Evolutionary conservation across 1,140 invertebrate species (phyloP).

Genomic region (Chrysopa pallens): DNA sequence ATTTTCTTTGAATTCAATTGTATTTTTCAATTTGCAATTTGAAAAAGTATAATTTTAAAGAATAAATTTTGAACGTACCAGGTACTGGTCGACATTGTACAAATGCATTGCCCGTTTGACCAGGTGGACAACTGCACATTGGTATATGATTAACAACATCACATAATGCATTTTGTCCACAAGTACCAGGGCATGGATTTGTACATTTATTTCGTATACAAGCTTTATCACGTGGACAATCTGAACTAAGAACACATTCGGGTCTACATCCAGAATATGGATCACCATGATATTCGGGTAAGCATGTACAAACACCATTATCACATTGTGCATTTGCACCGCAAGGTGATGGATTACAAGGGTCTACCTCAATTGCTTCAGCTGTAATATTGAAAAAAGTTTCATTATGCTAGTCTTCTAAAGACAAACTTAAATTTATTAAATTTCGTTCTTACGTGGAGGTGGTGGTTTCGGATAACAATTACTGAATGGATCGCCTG

Average conservation of each 20-base stretch:
- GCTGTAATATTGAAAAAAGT: conserved; percentile 10
- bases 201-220: conserved; percentile 48
- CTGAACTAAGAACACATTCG: conserved; percentile 44
- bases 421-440: neutral
- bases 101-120: conserved; percentile 41
- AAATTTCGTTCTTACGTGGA: conserved; percentile 16
- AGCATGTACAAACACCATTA: conserved; percentile 39
- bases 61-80: conserved; percentile 23
- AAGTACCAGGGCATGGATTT: conserved; percentile 47
- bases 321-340: conserved; percentile 38
- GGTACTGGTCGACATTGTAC: conserved; percentile 30
- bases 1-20: too few relatives aligned
- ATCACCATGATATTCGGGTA: conserved; percentile 45
- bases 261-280: conserved; percentile 44
- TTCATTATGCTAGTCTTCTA: neutral
- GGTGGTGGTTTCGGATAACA: conserved; percentile 27
- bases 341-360: conserved; percentile 45
- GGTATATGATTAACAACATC: conserved; percentile 47
- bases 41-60: neutral
- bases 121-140: conserved; percentile 43
- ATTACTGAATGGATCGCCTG: conserved; percentile 47
- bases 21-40: neutral
- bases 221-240: conserved; percentile 43
- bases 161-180: conserved; percentile 44
- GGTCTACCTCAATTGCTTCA: conserved; percentile 22